Evolutionary conservation across 2,797 vertebrate genomes (phyloP).

Genomic region (Thunnus albacares): DNA sequence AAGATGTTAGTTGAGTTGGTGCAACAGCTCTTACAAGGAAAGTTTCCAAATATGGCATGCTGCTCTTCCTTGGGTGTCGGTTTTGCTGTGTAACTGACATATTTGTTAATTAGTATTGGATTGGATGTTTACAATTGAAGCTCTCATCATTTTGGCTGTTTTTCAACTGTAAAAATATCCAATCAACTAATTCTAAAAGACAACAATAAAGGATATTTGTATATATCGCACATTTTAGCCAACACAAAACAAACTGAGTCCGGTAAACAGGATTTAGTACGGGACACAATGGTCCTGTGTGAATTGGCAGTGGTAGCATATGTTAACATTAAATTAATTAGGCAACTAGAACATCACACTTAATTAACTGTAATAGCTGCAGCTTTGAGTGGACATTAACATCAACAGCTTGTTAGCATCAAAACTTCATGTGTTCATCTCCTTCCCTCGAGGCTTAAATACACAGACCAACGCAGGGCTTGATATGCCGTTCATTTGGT

Average conservation of each 20-base stretch:
- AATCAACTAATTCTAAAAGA: conserved; percentile 7
- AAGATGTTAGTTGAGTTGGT: neutral
- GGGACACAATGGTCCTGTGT: neutral
- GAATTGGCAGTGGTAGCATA: neutral
- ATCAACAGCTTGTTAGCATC: neutral
- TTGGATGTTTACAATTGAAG: conserved; percentile 7
- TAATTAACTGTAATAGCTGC: conserved; percentile 7
- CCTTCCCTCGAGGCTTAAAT: neutral
- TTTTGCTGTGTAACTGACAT: conserved; percentile 38
- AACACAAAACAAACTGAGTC: conserved; percentile 4
- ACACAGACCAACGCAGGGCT: neutral
- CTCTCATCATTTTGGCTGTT: conserved; percentile 18
- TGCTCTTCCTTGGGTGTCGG: neutral
- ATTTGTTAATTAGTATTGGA: conserved; percentile 41
- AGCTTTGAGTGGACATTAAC: conserved; percentile 19
- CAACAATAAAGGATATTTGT: neutral
- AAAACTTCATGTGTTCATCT: neutral
- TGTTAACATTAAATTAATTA: conserved; percentile 22
- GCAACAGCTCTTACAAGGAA: conserved; percentile 1
- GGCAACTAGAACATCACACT: neutral
- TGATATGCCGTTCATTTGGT: neutral
- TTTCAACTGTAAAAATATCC: conserved; percentile 1
- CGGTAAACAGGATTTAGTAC: conserved; percentile 17
- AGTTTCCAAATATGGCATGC: conserved; percentile 9
- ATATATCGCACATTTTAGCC: conserved; percentile 9